Evolutionary conservation across 2,113 vertebrate genomes (phyloP).

Genomic region (Cervus canadensis): DNA sequence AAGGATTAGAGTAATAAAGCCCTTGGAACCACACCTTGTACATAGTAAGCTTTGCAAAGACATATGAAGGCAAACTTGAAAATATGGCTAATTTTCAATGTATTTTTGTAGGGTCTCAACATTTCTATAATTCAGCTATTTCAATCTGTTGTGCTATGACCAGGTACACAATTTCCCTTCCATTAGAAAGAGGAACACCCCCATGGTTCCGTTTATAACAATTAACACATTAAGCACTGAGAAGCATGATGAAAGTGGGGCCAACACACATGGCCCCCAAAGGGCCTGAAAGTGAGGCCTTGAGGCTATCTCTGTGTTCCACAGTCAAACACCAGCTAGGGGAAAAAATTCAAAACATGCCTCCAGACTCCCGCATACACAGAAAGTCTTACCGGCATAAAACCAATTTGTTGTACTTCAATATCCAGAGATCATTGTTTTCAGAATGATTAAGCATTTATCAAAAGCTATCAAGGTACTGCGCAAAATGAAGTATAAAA

Average conservation of each 20-base stretch:
- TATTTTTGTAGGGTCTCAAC: background rate
- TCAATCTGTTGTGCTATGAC: background rate
- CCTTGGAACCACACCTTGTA: background rate
- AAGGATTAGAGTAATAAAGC: background rate
- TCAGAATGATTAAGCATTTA: background rate
- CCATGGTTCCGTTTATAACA: background rate
- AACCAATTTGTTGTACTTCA: background rate
- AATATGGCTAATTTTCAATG: background rate
- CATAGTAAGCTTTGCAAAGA: background rate
- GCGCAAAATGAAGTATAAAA: conserved; percentile 11
- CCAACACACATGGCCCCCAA: background rate
- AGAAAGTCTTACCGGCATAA: background rate
- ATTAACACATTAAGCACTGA: background rate
- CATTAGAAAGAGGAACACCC: background rate
- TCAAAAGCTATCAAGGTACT: conserved; percentile 5
- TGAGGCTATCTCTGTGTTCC: background rate
- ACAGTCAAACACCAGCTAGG: background rate
- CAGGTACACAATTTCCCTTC: background rate
- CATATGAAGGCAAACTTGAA: conserved; percentile 30
- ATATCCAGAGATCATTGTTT: background rate
- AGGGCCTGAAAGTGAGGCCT: background rate
- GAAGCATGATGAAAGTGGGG: background rate
- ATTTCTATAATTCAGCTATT: conserved; percentile 7
- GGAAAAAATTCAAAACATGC: background rate
- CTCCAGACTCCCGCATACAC: background rate